Conservation (phyloP, 2,797 vertebrate genomes). For the Rhabdomys pumilio region DNA sequence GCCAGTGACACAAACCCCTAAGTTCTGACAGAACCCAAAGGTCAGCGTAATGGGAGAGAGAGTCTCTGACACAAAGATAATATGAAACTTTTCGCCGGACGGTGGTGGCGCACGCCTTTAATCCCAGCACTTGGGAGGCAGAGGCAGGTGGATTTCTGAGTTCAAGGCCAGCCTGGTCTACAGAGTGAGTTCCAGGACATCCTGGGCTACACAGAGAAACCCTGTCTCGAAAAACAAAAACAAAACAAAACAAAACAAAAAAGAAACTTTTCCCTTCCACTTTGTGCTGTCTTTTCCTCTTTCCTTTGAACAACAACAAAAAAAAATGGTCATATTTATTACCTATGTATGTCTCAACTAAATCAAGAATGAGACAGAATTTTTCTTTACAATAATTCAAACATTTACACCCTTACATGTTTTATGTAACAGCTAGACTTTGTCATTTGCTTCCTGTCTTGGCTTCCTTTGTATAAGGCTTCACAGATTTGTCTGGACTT, state of each 20-base stretch:
- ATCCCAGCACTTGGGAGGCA: no score
- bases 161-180: no score
- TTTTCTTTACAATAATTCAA: conserved; percentile 30
- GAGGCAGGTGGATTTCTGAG: no score
- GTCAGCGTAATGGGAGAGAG: background rate
- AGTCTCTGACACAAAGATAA: background rate
- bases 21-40: background rate
- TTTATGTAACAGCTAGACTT: conserved; percentile 62
- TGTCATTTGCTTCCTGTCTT: conserved; percentile 42
- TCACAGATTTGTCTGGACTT: conserved; percentile 70
- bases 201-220: no score
- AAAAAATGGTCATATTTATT: background rate
- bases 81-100: background rate
- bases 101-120: no score
- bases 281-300: background rate
- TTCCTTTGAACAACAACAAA: background rate
- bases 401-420: background rate
- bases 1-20: background rate
- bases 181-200: no score
- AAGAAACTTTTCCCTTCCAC: background rate
- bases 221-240: no score
- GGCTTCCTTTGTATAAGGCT: conserved; percentile 70
- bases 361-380: conserved; percentile 10
- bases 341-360: conserved; percentile 24
- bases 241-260: no score